Evolutionary conservation across 2,797 vertebrate species (phyloP).

Genomic region (Acanthurus leucopareius): DNA sequence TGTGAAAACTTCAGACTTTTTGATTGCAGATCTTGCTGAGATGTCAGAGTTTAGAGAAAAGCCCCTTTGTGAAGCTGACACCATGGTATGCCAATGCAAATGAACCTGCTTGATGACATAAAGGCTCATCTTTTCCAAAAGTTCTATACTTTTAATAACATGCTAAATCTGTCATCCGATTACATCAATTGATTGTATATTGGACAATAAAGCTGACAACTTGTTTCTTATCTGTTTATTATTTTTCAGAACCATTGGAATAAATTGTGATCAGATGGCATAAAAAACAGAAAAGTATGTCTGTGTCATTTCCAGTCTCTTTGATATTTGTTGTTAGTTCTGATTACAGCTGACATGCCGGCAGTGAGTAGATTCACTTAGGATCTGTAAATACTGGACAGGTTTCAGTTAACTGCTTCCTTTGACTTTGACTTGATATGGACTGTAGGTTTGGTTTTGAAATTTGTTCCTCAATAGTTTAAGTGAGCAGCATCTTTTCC

Average conservation of each 20-base stretch:
- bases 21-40: conserved; percentile 6
- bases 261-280: conserved; percentile 16
- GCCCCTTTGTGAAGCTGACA: conserved; percentile 7
- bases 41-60: conserved; percentile 14
- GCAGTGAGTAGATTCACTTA: background rate
- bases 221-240: conserved; percentile 28
- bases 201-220: conserved; percentile 15
- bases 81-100: conserved; percentile 12
- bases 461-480: background rate
- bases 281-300: background rate
- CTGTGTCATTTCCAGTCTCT: background rate
- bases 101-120: background rate
- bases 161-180: conserved; percentile 16
- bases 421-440: background rate
- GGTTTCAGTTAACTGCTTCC: background rate
- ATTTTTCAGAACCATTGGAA: conserved; percentile 10
- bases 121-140: conserved; percentile 7
- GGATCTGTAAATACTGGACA: background rate
- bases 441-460: background rate
- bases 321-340: conserved; percentile 17
- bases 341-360: conserved; percentile 34
- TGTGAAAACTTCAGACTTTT: background rate
- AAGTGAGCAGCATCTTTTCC: background rate
- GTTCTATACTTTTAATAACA: conserved; percentile 18
- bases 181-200: background rate